A percentile compares a stretch with the other conserved stretches of the same genome.
These are phyloP conservation scores for Polietes domitor DNA, from an alignment of 2,888 invertebrate genomes.

Conservation along the genomic window DNA sequence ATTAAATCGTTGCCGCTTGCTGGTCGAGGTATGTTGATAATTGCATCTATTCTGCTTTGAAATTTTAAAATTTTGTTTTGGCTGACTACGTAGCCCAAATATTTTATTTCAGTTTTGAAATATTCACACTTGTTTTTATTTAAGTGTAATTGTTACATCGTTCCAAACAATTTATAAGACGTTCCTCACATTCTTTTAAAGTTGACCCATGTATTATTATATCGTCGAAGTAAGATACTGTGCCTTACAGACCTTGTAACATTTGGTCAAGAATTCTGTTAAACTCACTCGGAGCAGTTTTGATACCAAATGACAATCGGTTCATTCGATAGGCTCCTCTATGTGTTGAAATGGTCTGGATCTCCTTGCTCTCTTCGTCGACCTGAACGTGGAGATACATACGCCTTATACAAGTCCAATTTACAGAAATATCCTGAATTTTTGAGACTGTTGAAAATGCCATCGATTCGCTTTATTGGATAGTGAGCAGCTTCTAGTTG, in stretches of 20 bases:
- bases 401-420: not conserved
- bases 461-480: not conserved
- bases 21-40: not conserved
- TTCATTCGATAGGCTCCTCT: not conserved
- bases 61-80: not conserved
- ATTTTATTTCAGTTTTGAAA: not conserved
- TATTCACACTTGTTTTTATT: slow-evolving; percentile 10
- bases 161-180: slow-evolving; percentile 33
- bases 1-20: not conserved
- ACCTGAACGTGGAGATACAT: not conserved
- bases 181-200: slow-evolving; percentile 40
- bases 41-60: not conserved
- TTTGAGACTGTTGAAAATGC: not conserved
- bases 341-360: not conserved
- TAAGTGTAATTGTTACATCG: not conserved
- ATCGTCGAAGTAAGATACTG: not conserved
- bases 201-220: slow-evolving; percentile 39
- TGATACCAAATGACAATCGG: not conserved
- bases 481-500: slow-evolving; percentile 38
- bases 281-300: not conserved
- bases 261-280: not conserved
- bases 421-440: not conserved
- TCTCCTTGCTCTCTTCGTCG: too few species aligned
- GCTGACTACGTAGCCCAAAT: not conserved
- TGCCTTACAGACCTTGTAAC: not conserved